Percentiles rank a stretch among this genome's conserved stretches.
Conservation (phyloP, 2,888 invertebrate genomes). For the Stenchaetothrips biformis region DNA sequence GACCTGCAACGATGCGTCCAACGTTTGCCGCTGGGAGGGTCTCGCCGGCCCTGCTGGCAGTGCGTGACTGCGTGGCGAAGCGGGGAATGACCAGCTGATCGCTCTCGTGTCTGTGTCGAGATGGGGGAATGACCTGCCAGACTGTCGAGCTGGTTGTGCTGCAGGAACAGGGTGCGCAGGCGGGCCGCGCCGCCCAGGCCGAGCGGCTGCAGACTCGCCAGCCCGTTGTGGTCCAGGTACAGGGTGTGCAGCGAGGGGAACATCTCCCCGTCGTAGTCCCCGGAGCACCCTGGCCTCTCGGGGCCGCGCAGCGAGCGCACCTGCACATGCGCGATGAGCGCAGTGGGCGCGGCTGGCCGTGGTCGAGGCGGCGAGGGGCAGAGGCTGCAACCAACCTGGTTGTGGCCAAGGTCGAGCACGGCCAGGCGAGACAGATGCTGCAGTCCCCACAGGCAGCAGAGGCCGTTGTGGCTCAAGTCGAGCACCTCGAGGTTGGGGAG, state of each 20-base stretch:
- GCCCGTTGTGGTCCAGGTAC: conserved; percentile 15
- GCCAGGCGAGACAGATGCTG: conserved; percentile 2
- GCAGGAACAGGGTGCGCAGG: background rate
- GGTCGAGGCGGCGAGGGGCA: too few species aligned
- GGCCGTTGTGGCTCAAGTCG: conserved; percentile 6
- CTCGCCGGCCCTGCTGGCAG: background rate
- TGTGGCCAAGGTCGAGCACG: background rate
- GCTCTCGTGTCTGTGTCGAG: too few species aligned
- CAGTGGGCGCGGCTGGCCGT: too few species aligned
- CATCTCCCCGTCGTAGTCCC: background rate
- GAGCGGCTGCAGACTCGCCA: background rate
- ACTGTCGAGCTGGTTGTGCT: background rate
- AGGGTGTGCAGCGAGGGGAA: conserved; percentile 17
- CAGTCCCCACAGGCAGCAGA: conserved; percentile 6
- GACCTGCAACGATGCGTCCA: background rate
- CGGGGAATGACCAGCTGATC: background rate
- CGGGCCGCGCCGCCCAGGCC: background rate
- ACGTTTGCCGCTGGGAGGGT: background rate
- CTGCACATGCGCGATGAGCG: background rate
- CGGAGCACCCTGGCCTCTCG: background rate
- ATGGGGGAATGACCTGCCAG: background rate
- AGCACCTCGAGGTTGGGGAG: conserved; percentile 8
- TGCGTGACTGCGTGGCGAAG: background rate
- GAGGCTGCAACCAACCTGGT: background rate
- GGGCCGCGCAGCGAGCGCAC: background rate